Evolutionary conservation across 2,113 vertebrate species (phyloP).

Genomic region (Callocephalon fimbriatum): DNA sequence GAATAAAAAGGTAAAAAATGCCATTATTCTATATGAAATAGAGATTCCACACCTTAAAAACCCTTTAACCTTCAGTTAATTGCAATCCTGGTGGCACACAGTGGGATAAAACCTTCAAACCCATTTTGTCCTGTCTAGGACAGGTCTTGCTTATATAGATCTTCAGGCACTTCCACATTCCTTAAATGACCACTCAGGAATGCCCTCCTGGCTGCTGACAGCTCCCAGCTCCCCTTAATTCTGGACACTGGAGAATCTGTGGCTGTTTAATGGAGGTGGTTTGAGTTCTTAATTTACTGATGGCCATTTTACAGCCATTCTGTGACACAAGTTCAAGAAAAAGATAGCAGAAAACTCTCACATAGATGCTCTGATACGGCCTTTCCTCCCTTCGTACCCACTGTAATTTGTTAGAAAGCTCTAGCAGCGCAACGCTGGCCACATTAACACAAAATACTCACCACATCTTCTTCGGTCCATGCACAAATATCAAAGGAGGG

Average conservation of each 20-base stretch:
- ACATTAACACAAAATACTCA: slow-evolving; percentile 76
- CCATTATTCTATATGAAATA: neutral
- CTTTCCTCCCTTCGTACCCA: neutral
- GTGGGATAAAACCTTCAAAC: neutral
- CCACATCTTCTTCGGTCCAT: slow-evolving; percentile 98
- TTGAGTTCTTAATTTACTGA: neutral
- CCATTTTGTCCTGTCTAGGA: neutral
- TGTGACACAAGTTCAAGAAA: neutral
- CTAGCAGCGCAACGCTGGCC: neutral
- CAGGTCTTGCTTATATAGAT: neutral
- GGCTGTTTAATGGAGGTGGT: neutral
- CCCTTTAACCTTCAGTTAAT: neutral
- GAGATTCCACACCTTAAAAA: neutral
- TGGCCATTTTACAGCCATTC: neutral
- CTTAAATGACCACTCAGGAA: neutral
- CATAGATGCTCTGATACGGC: neutral
- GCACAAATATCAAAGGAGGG: slow-evolving; percentile 93
- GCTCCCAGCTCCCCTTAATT: neutral
- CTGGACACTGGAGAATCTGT: neutral
- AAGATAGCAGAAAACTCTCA: neutral
- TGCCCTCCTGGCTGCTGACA: neutral
- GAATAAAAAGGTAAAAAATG: neutral
- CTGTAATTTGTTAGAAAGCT: neutral
- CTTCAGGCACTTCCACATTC: neutral
- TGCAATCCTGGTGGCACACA: neutral